These are phyloP conservation scores for Podotricha telesiphe DNA, from an alignment of 2,888 invertebrate species.

Conservation along the genomic window DNA sequence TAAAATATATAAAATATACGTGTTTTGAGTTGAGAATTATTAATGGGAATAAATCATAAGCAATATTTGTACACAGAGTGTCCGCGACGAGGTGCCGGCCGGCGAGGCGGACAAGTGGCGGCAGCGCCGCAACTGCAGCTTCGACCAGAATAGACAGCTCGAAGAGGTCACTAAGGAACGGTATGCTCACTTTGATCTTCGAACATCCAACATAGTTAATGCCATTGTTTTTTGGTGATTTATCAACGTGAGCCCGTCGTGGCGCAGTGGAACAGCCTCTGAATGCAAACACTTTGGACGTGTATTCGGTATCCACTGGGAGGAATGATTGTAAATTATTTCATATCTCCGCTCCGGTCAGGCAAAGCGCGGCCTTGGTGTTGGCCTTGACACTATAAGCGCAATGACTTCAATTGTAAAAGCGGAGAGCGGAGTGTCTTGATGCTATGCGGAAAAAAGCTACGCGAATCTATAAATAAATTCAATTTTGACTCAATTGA, in stretches of 20 bases:
- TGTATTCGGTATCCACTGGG: neutral
- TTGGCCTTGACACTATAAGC: too few relatives aligned
- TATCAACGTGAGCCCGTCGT: neutral
- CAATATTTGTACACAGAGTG: slow-evolving; percentile 57
- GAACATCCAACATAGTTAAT: neutral
- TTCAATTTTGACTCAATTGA: too few relatives aligned
- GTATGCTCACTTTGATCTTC: slow-evolving; percentile 56
- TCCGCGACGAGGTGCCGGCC: slow-evolving; percentile 68
- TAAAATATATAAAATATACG: too few relatives aligned
- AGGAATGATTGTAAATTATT: neutral
- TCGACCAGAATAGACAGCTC: slow-evolving; percentile 80
- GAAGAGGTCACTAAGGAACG: slow-evolving; percentile 85
- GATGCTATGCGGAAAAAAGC: too few relatives aligned
- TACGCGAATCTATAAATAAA: too few relatives aligned
- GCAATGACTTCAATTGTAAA: too few relatives aligned
- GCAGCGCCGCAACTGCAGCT: slow-evolving; percentile 73
- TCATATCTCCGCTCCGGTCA: too few relatives aligned
- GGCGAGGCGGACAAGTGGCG: slow-evolving; percentile 77
- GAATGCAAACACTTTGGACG: neutral
- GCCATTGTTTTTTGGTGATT: neutral
- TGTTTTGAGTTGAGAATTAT: too few relatives aligned
- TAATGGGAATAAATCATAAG: too few relatives aligned
- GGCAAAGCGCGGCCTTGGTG: too few relatives aligned
- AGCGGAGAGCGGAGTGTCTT: too few relatives aligned
- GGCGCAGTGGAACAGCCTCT: neutral